Conservation (phyloP, 2,797 vertebrate genomes). For the Prionace glauca region DNA sequence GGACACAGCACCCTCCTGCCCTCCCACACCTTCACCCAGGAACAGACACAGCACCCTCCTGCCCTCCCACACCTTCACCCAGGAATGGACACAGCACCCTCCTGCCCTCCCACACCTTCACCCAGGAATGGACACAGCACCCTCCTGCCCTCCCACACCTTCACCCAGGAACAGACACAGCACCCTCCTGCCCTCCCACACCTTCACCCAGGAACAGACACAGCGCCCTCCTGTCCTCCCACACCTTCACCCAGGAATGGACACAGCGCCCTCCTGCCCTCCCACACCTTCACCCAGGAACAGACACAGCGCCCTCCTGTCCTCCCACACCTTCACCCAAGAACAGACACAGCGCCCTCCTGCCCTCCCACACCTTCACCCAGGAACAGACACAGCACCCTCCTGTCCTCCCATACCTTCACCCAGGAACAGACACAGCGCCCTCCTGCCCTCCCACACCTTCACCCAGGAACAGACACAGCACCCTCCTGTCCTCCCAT, state of each 20-base stretch:
- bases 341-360: slow-evolving; percentile 1
- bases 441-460: too few species aligned
- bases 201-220: background rate
- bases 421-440: slow-evolving; percentile 1
- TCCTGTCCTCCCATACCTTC: too few species aligned
- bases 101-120: background rate
- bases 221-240: background rate
- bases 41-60: background rate
- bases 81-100: background rate
- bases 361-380: too few species aligned
- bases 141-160: too few species aligned
- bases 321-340: slow-evolving; percentile 19
- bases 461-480: background rate
- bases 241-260: slow-evolving; percentile 14
- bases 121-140: too few species aligned
- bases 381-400: background rate
- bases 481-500: too few species aligned
- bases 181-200: background rate
- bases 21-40: background rate
- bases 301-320: background rate
- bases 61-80: too few species aligned
- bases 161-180: background rate
- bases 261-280: background rate
- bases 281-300: background rate
- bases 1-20: too few species aligned